Evolutionary conservation across 2,888 invertebrate species (phyloP).

Genomic region (Andrena fulva): DNA sequence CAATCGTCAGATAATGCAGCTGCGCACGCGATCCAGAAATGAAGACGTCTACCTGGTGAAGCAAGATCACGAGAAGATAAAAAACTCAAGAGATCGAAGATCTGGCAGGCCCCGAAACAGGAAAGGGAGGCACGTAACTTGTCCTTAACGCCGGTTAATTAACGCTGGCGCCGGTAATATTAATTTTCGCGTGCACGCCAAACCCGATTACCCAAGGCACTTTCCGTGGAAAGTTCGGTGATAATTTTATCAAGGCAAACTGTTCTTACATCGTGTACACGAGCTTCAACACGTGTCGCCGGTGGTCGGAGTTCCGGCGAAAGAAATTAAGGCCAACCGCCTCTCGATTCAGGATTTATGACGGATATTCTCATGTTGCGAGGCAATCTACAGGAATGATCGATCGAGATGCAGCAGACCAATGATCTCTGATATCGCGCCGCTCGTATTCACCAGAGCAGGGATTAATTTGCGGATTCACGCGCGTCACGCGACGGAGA

Average conservation of each 20-base stretch:
- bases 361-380: neutral
- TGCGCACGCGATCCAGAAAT: no score
- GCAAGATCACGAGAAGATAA: neutral
- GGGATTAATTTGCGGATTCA: neutral
- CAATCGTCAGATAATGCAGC: no score
- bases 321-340: conserved; percentile 11
- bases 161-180: conserved; percentile 15
- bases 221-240: conserved; percentile 2
- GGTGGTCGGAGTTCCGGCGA: neutral
- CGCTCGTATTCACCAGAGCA: neutral
- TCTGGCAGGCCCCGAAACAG: neutral
- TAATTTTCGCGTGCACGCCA: neutral
- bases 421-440: neutral
- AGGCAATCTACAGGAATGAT: conserved; percentile 22
- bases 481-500: neutral
- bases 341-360: conserved; percentile 6
- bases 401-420: conserved; percentile 20
- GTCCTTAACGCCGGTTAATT: conserved; percentile 37
- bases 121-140: neutral
- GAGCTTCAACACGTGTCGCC: neutral
- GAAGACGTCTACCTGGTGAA: neutral
- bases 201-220: neutral
- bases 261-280: neutral
- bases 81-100: neutral
- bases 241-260: conserved; percentile 22